Percentiles rank a stretch among this genome's conserved stretches.
These are phyloP conservation scores for Quadroppia sp. DNA, from an alignment of 2,888 invertebrate species.

Conservation along the genomic window DNA sequence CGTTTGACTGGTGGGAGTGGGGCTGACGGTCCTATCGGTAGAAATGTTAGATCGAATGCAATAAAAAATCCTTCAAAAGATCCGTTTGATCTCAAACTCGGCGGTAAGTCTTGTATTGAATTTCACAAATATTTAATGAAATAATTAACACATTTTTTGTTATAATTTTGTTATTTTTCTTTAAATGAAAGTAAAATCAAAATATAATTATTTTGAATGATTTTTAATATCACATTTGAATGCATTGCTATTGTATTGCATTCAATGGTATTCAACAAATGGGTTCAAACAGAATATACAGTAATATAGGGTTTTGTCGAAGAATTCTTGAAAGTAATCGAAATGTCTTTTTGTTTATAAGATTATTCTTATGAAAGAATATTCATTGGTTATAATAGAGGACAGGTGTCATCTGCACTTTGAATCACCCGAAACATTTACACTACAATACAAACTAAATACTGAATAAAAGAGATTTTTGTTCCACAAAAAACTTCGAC, in stretches of 20 bases:
- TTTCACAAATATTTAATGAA: background rate
- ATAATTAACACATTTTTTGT: background rate
- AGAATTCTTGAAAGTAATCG: background rate
- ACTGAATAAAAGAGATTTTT: no score
- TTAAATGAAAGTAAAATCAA: no score
- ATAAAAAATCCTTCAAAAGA: conserved; percentile 66
- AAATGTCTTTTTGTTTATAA: conserved; percentile 2
- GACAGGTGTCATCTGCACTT: background rate
- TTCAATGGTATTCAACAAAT: background rate
- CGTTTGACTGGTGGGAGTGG: conserved; percentile 48
- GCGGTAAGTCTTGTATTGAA: background rate
- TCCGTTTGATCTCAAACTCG: conserved; percentile 4
- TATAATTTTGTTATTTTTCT: no score
- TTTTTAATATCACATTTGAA: no score
- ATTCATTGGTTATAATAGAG: background rate
- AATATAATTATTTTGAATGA: no score
- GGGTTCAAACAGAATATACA: no score
- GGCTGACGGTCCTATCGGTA: conserved; percentile 46
- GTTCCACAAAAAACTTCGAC: no score
- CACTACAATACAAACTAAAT: no score
- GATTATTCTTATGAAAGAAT: conserved; percentile 2
- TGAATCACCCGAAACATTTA: background rate
- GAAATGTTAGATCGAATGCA: conserved; percentile 69
- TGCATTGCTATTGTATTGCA: background rate
- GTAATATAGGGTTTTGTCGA: no score